Base-by-base conservation (phyloP, 2,888 invertebrate species). In the Oligia strigilis region DNA sequence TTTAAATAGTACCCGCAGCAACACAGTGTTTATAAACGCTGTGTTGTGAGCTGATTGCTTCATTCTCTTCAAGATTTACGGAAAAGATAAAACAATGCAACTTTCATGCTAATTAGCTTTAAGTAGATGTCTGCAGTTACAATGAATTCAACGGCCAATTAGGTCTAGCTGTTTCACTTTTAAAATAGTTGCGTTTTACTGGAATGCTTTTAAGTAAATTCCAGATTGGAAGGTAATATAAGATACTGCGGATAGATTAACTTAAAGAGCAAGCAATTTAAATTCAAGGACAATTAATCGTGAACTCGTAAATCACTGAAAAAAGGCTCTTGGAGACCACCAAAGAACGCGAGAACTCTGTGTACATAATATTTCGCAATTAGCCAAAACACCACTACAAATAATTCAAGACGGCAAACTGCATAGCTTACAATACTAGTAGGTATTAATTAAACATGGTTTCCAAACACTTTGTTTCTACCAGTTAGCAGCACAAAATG, bases 11-110 rank as follows among this genome's bases (percentile, higher is more conserved):
- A 73, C 72, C 76, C 74, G 76, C 87, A 64, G 79, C 80, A 82
- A 78, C 74, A 81, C 52, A 43, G 72, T 75, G 86, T 79, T 84
- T 89, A 83, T 82, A 82, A 85, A 83, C 79, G 75, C 62, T 79
- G 74, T 82, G 69, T 81, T 87, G 84, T 77, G 71, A 70, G 84
- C 72, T 69, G 84, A 86, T 87, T 88, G 77, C 79, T 86, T 85
- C 84, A 86, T 84, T 81, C 79, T 78, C 77, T 80, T 75, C 29
- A 29, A 77, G 86, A 88, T 88, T 86, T 88, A 78, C 75, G 72
- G 62, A 86, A 87, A 71, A 83, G 77, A 88, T 85, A 87, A 78
- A 70, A 76, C 87, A 84, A 84, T 75, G 81, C 87, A 85, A 85
- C 84, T 87, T 77, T 87, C 81, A 87, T 87, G 84, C 75, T 87